Conservation (phyloP, 2,797 vertebrate species). For the Numenius phaeopus region DNA sequence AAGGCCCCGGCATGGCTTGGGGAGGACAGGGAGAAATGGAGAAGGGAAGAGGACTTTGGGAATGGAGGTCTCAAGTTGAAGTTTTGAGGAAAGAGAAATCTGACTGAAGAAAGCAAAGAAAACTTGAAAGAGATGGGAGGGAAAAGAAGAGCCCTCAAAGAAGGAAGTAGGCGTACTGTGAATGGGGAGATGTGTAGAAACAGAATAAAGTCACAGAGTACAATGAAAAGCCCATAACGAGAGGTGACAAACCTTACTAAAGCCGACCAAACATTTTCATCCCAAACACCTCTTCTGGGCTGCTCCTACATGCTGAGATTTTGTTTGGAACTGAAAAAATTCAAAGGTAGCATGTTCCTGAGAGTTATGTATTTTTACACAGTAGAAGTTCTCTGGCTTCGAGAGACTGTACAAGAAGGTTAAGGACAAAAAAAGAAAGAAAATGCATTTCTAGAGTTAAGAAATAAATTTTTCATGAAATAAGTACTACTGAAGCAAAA, state of each 20-base stretch:
- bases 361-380: neutral
- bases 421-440: neutral
- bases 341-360: neutral
- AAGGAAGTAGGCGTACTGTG: neutral
- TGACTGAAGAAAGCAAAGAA: neutral
- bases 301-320: neutral
- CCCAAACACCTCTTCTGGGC: neutral
- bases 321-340: neutral
- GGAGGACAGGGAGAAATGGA: neutral
- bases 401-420: neutral
- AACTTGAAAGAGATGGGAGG: neutral
- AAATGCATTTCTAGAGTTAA: neutral
- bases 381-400: neutral
- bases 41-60: neutral
- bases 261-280: neutral
- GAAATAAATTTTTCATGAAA: neutral
- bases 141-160: neutral
- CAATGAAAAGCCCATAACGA: neutral
- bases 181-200: neutral
- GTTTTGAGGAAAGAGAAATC: neutral
- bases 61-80: neutral
- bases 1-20: neutral
- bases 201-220: neutral
- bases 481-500: neutral
- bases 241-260: neutral